Conservation (phyloP, 92 coral and sea anemone genomes). For the Galaxea fascicularis region DNA sequence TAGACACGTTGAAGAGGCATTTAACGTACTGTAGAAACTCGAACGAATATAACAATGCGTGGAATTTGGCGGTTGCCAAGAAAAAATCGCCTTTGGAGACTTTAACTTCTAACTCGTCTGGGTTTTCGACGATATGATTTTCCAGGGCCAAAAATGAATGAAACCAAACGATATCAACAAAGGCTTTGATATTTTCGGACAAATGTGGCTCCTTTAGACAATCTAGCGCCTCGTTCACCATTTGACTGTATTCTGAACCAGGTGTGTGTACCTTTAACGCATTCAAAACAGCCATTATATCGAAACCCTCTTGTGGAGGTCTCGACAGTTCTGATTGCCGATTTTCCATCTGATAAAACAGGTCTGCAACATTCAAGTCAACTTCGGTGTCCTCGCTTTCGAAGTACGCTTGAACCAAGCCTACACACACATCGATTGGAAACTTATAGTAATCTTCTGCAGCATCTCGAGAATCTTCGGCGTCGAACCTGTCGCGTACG, state of each 20-base stretch:
- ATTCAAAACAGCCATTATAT: background rate
- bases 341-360: background rate
- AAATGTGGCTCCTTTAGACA: background rate
- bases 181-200: background rate
- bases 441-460: background rate
- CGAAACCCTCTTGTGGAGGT: background rate
- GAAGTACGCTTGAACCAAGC: constrained; percentile 18
- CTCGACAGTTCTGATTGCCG: background rate
- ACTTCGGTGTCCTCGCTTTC: background rate
- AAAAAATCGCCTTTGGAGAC: background rate
- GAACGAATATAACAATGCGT: background rate
- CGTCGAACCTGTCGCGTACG: background rate
- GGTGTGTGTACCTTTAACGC: background rate
- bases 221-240: constrained; percentile 9
- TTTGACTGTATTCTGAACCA: background rate
- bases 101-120: background rate
- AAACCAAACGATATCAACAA: background rate
- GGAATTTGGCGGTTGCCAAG: background rate
- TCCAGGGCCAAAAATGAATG: background rate
- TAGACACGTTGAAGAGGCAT: background rate
- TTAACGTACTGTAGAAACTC: background rate
- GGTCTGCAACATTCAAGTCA: background rate
- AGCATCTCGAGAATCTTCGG: background rate
- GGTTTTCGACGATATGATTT: constrained; percentile 3
- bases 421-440: background rate